A percentile compares a stretch with the other conserved stretches of the same genome.
phyloP scores from a whole-genome alignment of 2,888 invertebrate genomes.

The Sarcophaga caerulescens region DNA sequence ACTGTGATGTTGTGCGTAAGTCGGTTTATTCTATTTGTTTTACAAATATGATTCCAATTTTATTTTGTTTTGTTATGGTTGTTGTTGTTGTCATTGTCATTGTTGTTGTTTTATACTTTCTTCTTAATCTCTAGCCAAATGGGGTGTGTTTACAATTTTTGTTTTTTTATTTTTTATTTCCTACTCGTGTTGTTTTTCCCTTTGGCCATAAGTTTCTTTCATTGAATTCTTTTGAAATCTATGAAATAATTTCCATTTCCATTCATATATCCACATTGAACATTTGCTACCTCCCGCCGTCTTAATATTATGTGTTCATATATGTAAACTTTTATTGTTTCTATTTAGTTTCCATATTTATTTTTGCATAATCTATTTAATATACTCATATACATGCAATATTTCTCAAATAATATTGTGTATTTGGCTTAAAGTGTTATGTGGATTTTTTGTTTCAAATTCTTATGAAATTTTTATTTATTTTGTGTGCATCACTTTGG shows the following conservation, averaged over 20 bases:
- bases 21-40: constrained; percentile 13
- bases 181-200: not conserved
- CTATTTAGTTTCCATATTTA: constrained; percentile 28
- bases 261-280: not conserved
- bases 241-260: constrained; percentile 15
- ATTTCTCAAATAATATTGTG: not conserved
- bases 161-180: not conserved
- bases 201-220: constrained; percentile 40
- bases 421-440: not conserved
- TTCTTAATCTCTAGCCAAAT: constrained; percentile 30
- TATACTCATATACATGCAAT: not conserved
- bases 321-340: not conserved
- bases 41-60: constrained; percentile 29
- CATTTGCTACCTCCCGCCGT: constrained; percentile 63
- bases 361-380: constrained; percentile 7
- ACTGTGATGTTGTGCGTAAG: constrained; percentile 41
- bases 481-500: constrained; percentile 7
- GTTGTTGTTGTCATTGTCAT: not conserved
- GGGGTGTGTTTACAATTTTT: constrained; percentile 23
- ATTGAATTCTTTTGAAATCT: constrained; percentile 12
- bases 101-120: constrained; percentile 14
- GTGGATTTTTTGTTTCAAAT: constrained; percentile 23
- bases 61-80: not conserved
- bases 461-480: constrained; percentile 16
- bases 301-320: constrained; percentile 10